Conservation (phyloP, 2,113 vertebrate species). For the Dendrocopos noguchii region DNA sequence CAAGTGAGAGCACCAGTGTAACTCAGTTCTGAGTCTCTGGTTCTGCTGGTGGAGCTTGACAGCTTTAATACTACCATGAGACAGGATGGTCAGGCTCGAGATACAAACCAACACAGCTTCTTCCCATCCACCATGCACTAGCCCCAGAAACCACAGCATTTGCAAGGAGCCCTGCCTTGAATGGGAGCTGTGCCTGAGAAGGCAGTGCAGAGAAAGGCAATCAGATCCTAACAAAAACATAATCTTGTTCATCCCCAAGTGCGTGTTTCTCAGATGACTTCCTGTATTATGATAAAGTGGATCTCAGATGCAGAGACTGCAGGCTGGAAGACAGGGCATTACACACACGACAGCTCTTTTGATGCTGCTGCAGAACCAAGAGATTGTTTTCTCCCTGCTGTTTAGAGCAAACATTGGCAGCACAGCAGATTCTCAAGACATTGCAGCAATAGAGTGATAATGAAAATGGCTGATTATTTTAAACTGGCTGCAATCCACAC, state of each 20-base stretch:
- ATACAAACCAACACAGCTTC: background rate
- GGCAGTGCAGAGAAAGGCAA: background rate
- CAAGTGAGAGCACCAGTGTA: accelerated
- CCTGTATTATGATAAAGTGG: background rate
- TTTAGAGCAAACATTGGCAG: background rate
- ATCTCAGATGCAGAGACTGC: background rate
- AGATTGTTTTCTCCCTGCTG: background rate
- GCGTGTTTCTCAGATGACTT: background rate
- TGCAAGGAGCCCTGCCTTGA: background rate
- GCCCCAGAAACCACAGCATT: background rate
- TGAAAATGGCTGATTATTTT: background rate
- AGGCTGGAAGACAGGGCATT: constrained; percentile 11
- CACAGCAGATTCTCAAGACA: background rate
- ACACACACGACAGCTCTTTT: background rate
- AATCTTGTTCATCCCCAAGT: background rate
- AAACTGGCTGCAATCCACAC: background rate
- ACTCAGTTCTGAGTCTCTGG: background rate
- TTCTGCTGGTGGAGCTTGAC: background rate
- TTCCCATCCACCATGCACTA: background rate
- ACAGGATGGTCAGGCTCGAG: background rate
- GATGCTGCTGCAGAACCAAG: background rate
- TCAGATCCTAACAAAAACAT: background rate
- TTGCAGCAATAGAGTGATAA: background rate
- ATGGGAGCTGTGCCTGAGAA: background rate
- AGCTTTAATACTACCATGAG: background rate